Conservation (phyloP, 2,797 vertebrate genomes). For the Anniella stebbinsi region DNA sequence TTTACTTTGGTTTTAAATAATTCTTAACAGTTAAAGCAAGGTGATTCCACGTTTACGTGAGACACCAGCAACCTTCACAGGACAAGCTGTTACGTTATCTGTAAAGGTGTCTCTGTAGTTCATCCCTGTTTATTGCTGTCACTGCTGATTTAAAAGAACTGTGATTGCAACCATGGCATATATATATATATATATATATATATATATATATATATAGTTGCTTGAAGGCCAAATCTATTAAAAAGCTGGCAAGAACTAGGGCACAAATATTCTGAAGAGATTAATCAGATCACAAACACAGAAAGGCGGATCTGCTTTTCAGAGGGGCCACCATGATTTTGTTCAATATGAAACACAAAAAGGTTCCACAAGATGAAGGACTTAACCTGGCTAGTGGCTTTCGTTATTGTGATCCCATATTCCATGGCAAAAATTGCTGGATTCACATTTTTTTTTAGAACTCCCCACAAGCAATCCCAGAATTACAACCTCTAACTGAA, state of each 20-base stretch:
- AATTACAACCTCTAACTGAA: not conserved
- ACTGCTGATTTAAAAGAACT: constrained; percentile 34
- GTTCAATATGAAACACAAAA: not conserved
- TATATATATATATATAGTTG: not conserved
- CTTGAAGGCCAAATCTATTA: constrained; percentile 9
- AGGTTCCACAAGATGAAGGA: not conserved
- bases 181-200: not conserved
- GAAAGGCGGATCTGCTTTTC: not conserved
- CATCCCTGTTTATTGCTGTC: constrained; percentile 8
- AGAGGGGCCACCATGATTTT: not conserved
- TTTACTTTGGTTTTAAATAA: constrained; percentile 29
- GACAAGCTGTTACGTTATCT: constrained; percentile 9
- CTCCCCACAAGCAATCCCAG: not conserved
- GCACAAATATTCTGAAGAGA: not conserved
- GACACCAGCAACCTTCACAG: constrained; percentile 12
- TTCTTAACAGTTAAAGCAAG: not conserved
- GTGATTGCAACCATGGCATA: not conserved
- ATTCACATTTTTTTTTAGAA: not conserved
- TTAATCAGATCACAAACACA: no score
- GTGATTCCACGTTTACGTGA: not conserved
- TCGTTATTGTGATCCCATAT: not conserved
- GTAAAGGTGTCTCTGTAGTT: not conserved
- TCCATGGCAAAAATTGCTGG: not conserved
- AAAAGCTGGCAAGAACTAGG: not conserved
- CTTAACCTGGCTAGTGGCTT: not conserved